Evolutionary conservation across 2,888 invertebrate genomes (phyloP), one percentile per base, ranked within the genome.

Genomic region (Psylliodes chrysocephalus): DNA sequence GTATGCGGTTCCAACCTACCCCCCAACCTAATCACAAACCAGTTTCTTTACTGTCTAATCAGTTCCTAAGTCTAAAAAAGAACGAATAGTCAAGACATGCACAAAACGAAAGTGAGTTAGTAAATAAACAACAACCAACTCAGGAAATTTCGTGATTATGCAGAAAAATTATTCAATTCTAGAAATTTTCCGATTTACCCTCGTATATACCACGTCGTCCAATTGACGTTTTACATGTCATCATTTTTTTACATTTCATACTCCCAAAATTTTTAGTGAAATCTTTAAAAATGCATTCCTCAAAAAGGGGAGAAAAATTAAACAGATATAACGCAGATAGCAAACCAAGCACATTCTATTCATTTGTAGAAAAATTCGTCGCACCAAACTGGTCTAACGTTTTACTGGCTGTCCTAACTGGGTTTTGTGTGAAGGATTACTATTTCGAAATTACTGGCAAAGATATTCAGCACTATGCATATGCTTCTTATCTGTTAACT

Each of bases 351-450:
- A 22, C 2, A 22, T 22, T 2, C 3, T 8, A 8, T 30, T 8
- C 8, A 30, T 30, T 30, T 30, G 1, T 61, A 12, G 30, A 55
- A 15, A 22, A 33, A 40, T 55, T 55, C 17, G 33, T 64, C 18
- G 12, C 15, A 38, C 38, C 38, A 14, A 38, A 38, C 8, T 35
- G 60, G 33, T 25, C 44, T 1, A 54, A 60, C n/a, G n/a, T 46
- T 8, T 47, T 54, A 10, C 28, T 64, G 19, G 55, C 60, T n/a
- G 12, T 51, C 1, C 30, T 64, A 1, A 49, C 49, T 19, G 35
- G 25, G 8, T 51, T 55, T 38, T 66, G 63, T 18, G 46, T 68
- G 7, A 47, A 56, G 18, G 47, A 54, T n/a, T 68, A 63, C 35
- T 63, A 61, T 30, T 49, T 33, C 30, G 17, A 61, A 30, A 61